Evolutionary conservation across 2,113 vertebrate genomes (phyloP), one percentile per base, ranked within the genome.

Genomic region (Atlantisia rogersi): DNA sequence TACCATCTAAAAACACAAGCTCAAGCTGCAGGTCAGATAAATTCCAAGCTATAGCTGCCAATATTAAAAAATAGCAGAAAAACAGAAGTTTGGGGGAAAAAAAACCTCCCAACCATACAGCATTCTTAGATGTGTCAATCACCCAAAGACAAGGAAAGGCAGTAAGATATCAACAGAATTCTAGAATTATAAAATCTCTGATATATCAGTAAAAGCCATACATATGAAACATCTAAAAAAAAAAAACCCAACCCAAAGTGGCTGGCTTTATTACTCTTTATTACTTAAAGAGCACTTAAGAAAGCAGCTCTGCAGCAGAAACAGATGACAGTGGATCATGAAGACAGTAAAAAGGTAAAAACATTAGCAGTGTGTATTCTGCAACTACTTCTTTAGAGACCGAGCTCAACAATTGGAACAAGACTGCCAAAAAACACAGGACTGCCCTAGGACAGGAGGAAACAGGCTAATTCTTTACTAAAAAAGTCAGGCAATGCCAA

Each of bases 401-500:
- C 0, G 5, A 81, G 63, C 91, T 39, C 76, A 65, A 46, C 89
- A 94, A 97, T 15, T 92, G 81, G 92, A 95, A 91, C 88, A 81
- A 78, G 78, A 81, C 83, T 71, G 77, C n/a, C 65, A 93, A 91
- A 92, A 92, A 95, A 91, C 85, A 93, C 25, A 70, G 50, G 77
- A 95, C 69, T 82, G 89, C 93, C 77, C 84, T 73, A 96, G 94
- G 91, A 96, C 77, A 95, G 48, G 88, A 53, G 86, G 63, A 96
- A 96, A 89, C 67, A 58, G 77, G 48, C 58, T 95, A 87, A 89
- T 87, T 96, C 65, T 87, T 39, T 87, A 92, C 83, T 86, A 80
- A 95, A 96, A 60, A 86, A 94, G 56, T 62, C 59, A 80, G 58
- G 84, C 87, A 91, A 62, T 70, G 85, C 84, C 90, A 91, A 95